These are phyloP conservation scores for Calliopum simillimum DNA, from an alignment of 2,888 invertebrate genomes.

Conservation along the genomic window DNA sequence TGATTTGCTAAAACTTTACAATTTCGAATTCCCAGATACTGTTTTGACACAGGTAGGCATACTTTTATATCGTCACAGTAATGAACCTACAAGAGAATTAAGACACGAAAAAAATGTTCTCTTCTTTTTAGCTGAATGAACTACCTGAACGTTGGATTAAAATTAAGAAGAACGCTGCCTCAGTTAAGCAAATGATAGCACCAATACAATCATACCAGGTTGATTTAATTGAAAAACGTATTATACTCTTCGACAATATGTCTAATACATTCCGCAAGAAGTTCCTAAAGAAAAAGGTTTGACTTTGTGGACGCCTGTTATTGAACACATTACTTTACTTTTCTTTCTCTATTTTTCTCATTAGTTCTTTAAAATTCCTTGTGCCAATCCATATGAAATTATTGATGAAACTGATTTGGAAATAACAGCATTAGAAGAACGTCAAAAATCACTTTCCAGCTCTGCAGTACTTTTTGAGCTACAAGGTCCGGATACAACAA, in stretches of 20 bases:
- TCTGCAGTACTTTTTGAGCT: constrained; percentile 89
- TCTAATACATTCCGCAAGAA: constrained; percentile 81
- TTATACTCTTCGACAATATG: constrained; percentile 82
- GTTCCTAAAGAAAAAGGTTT: constrained; percentile 71
- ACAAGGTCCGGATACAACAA: constrained; percentile 84
- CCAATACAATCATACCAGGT: constrained; percentile 92
- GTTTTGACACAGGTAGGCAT: constrained; percentile 75
- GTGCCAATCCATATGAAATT: constrained; percentile 75
- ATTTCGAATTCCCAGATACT: constrained; percentile 88
- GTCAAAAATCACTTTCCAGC: constrained; percentile 75
- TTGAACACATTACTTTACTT: not conserved
- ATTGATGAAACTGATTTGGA: constrained; percentile 78
- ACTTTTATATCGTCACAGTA: not conserved
- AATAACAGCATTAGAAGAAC: constrained; percentile 75
- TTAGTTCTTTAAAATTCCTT: constrained; percentile 73
- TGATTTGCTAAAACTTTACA: constrained; percentile 84
- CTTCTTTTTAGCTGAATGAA: constrained; percentile 71
- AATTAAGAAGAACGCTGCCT: constrained; percentile 84
- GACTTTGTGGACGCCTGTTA: constrained; percentile 40
- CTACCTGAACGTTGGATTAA: constrained; percentile 90
- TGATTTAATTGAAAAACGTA: constrained; percentile 84
- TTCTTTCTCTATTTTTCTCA: not conserved
- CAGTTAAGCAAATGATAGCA: constrained; percentile 86
- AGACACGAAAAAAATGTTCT: not conserved
- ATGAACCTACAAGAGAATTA: not conserved